Conservation (phyloP, 2,113 vertebrate species). For the Acrocephalus arundinaceus region DNA sequence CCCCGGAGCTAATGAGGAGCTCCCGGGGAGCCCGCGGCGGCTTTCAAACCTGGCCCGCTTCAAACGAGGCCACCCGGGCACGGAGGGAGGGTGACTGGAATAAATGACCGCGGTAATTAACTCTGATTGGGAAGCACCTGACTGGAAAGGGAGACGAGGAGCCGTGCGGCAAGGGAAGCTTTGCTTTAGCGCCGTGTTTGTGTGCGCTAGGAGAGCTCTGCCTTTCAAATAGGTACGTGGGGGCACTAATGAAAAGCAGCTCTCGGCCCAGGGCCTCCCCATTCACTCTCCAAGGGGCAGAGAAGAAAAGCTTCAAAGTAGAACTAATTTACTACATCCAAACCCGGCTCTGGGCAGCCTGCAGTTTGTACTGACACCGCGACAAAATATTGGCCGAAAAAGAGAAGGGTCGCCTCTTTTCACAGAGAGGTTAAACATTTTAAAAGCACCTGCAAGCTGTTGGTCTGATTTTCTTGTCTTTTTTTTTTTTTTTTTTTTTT, state of each 20-base stretch:
- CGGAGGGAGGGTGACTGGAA: slow-evolving; percentile 80
- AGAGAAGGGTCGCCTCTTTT: neutral
- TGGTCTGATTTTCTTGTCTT: neutral
- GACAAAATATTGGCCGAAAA: neutral
- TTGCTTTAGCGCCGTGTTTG: slow-evolving; percentile 63
- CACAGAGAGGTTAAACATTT: neutral
- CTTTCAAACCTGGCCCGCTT: slow-evolving; percentile 76
- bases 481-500: too few relatives aligned
- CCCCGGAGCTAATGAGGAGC: slow-evolving; percentile 78
- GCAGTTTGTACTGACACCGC: neutral
- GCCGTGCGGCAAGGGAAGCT: slow-evolving; percentile 74
- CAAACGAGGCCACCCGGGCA: slow-evolving; percentile 74
- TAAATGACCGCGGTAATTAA: slow-evolving; percentile 85
- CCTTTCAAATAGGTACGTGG: slow-evolving; percentile 76
- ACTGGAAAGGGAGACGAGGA: slow-evolving; percentile 77
- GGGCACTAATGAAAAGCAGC: slow-evolving; percentile 82
- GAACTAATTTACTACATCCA: slow-evolving; percentile 79
- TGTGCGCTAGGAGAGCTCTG: slow-evolving; percentile 64
- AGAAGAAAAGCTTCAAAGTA: slow-evolving; percentile 82
- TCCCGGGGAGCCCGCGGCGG: slow-evolving; percentile 72
- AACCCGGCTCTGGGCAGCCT: slow-evolving; percentile 63
- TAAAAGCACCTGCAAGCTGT: neutral
- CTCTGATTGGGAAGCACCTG: slow-evolving; percentile 81
- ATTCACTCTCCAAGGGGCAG: slow-evolving; percentile 69
- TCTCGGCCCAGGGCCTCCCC: slow-evolving; percentile 73